Base-by-base conservation (phyloP, 2,888 invertebrate genomes). In the Noctua janthina region DNA sequence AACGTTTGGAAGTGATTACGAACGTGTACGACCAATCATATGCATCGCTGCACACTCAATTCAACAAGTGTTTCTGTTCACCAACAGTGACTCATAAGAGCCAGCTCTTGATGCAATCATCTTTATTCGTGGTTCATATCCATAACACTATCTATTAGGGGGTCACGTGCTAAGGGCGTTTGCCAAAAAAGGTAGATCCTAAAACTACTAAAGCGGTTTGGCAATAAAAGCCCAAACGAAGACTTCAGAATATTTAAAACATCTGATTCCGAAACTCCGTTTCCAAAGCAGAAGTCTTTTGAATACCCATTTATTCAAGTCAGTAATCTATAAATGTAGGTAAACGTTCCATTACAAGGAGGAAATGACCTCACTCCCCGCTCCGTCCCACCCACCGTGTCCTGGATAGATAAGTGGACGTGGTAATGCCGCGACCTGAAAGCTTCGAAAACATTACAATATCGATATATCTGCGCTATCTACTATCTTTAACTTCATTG, bases 331-430 rank as follows among this genome's bases (percentile, higher is more conserved):
- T 79, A 80, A 82, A 83, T 76, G 76, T 79, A 29, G 84, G 74
- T 78, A 86, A 90, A 83, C 84, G 84, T 86, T 83, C 72, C 69
- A 73, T 84, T 83, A 84, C 64, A 83, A 72, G 73, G 70, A 88
- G 91, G 91, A 88, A 92, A 88, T 87, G 84, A 82, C 90, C 87
- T 79, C 78, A 85, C 84, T 49, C 84, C 81, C 67, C 15, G 46
- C 68, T 8, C 76, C 86, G 70, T 23, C 84, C 78, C 72, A 76
- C 87, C 13, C 82, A 79, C 78, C 66, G 17, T 82, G 92, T 84
- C 91, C 92, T 90, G 89, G 87, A 91, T 92, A 91, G 90, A 90
- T 92, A 91, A 91, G 89, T 85, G 81, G 90, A 81, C 79, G 78
- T 73, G 78, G 78, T 82, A 70, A 54, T 83, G 79, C 80, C 75